phyloP scores from a whole-genome alignment of 2,888 invertebrate species.

The Entomobrya proxima region DNA sequence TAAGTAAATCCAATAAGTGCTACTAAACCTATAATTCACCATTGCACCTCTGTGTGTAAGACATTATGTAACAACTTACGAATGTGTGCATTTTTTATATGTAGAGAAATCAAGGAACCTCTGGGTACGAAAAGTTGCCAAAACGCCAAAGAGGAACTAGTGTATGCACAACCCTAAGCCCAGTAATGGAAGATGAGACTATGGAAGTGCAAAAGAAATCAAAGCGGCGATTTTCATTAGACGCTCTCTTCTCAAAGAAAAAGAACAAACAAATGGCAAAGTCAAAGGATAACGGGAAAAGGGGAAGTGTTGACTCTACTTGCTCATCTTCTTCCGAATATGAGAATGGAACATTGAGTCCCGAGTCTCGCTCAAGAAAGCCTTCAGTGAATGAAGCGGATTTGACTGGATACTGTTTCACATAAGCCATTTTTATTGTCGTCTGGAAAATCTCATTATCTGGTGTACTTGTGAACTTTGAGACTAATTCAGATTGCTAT shows the following conservation, averaged over 20 bases:
- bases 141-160: conserved; percentile 19
- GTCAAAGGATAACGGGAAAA: background rate
- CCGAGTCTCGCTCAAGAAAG: background rate
- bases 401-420: conserved; percentile 41
- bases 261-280: conserved; percentile 18
- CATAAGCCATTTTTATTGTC: background rate
- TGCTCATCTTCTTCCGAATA: background rate
- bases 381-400: conserved; percentile 5
- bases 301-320: conserved; percentile 29
- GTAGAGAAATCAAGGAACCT: background rate
- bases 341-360: background rate
- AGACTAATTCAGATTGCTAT: too few species aligned
- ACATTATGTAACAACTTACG: background rate
- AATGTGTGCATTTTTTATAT: background rate
- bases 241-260: conserved; percentile 50
- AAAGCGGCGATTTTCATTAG: conserved; percentile 61
- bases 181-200: conserved; percentile 32
- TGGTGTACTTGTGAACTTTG: too few species aligned
- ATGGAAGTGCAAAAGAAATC: background rate
- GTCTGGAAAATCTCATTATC: too few species aligned
- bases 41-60: background rate
- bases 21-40: background rate
- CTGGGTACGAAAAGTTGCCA: background rate
- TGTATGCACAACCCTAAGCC: conserved; percentile 10
- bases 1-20: background rate